A percentile compares a stretch with the other conserved stretches of the same genome.
Conservation (phyloP, 2,888 invertebrate species). For the Ophion obscuratus region DNA sequence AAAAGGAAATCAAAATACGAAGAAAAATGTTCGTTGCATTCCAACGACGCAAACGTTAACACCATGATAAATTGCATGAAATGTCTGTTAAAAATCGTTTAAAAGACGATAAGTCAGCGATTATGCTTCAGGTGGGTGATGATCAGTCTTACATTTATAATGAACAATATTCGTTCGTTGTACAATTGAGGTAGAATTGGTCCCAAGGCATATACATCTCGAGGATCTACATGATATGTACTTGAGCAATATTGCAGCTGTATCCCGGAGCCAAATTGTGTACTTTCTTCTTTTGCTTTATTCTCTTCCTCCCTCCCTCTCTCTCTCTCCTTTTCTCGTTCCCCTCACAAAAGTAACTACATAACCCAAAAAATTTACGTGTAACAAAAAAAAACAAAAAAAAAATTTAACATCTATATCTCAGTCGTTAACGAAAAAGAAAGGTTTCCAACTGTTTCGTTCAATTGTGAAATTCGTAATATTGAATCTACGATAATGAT, state of each 20-base stretch:
- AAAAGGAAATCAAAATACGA: no score
- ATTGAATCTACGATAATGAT: constrained; percentile 44
- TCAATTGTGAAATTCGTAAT: constrained; percentile 27
- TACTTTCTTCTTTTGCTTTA: constrained; percentile 30
- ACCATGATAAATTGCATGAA: constrained; percentile 8
- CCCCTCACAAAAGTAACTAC: constrained; percentile 71
- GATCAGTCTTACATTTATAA: constrained; percentile 71
- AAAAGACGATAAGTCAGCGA: constrained; percentile 49
- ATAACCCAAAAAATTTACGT: constrained; percentile 72
- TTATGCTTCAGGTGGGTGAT: constrained; percentile 58
- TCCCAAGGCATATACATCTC: constrained; percentile 68
- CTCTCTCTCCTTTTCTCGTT: constrained; percentile 21
- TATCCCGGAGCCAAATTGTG: constrained; percentile 78
- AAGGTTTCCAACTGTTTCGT: constrained; percentile 33
- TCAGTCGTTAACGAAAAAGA: constrained; percentile 74
- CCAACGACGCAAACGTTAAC: no score
- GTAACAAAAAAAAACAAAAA: constrained; percentile 68
- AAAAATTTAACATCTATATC: constrained; percentile 76
- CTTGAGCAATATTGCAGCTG: constrained; percentile 81
- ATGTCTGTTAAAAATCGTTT: constrained; percentile 30
- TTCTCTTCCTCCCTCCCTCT: not conserved
- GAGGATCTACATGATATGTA: constrained; percentile 59
- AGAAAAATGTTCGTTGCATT: no score
- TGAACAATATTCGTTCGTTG: constrained; percentile 65
- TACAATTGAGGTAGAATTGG: constrained; percentile 72